Conservation (phyloP, 2,113 vertebrate genomes). For the Hydropotes inermis region DNA sequence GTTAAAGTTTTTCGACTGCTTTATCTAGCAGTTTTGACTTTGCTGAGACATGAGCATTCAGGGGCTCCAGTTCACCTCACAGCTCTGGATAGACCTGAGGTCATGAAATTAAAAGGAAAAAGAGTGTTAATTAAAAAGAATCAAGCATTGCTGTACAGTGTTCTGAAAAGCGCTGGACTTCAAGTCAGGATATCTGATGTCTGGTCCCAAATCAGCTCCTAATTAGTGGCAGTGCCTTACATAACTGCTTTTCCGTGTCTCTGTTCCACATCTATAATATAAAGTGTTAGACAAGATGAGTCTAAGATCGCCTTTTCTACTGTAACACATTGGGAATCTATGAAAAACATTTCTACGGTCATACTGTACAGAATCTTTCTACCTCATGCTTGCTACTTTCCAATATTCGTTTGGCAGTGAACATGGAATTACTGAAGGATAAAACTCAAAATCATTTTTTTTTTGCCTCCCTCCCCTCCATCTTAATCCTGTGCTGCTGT, state of each 20-base stretch:
- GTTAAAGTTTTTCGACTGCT: background rate
- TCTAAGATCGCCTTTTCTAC: background rate
- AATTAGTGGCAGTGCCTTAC: background rate
- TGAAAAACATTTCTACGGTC: background rate
- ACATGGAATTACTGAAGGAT: background rate
- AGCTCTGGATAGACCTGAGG: background rate
- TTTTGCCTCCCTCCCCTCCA: background rate
- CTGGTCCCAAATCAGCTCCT: background rate
- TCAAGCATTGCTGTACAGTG: background rate
- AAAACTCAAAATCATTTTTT: background rate
- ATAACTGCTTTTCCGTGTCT: background rate
- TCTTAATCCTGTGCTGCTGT: background rate
- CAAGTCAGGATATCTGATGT: background rate
- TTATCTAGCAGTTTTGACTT: background rate
- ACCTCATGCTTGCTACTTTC: background rate
- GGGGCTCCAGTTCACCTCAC: background rate
- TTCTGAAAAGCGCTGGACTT: background rate
- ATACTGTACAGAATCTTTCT: background rate
- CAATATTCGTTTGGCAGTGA: background rate
- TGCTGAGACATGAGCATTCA: background rate
- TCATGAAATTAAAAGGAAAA: background rate
- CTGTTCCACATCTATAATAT: background rate
- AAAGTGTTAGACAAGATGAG: background rate
- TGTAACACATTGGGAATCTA: conserved; percentile 1
- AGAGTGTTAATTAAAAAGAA: background rate